phyloP scores from a whole-genome alignment of 2,113 vertebrate species.

The Hippolais icterina region DNA sequence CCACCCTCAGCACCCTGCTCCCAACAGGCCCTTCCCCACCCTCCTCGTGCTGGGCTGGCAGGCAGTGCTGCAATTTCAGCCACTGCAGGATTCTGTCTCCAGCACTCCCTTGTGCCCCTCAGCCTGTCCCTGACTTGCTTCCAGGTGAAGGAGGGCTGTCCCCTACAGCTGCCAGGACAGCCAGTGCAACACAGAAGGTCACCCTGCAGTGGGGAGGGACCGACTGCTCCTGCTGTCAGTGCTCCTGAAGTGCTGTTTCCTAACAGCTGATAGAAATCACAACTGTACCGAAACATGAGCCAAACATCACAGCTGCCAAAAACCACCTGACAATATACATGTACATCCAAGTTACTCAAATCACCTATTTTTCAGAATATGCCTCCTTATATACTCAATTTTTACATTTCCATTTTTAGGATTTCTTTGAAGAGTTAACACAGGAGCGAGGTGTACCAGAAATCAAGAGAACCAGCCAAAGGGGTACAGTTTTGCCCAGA shows the following conservation, averaged over 20 bases:
- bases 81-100: neutral
- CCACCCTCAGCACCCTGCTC: no score
- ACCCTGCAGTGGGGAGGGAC: neutral
- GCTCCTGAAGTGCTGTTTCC: neutral
- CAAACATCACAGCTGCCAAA: neutral
- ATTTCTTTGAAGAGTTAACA: neutral
- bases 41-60: fast-evolving
- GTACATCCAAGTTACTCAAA: neutral
- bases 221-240: fast-evolving
- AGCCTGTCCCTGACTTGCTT: fast-evolving
- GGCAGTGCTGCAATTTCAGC: fast-evolving
- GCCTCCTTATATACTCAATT: neutral
- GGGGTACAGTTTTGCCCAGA: neutral
- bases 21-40: no score
- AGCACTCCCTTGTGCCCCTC: neutral
- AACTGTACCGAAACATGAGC: neutral
- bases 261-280: neutral
- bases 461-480: neutral
- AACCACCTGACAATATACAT: fast-evolving
- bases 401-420: neutral
- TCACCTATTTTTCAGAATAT: neutral
- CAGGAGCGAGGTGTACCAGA: neutral
- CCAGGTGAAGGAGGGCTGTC: neutral
- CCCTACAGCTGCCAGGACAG: neutral
- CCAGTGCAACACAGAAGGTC: fast-evolving